These are phyloP conservation scores for Drosophila bocqueti DNA, from an alignment of 1,140 invertebrate genomes.

Conservation along the genomic window DNA sequence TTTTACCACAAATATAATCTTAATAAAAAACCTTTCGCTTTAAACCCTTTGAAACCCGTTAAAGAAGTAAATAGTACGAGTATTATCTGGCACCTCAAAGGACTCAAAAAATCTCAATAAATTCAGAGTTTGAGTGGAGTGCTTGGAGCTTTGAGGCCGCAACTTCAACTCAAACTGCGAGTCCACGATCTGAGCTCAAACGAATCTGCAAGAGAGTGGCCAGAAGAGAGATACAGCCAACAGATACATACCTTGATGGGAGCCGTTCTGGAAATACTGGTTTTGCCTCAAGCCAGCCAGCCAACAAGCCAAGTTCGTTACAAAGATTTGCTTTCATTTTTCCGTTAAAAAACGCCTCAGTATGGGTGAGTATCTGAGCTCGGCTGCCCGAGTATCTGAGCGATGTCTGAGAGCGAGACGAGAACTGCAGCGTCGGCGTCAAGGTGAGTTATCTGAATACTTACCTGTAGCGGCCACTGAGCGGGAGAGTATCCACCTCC, in stretches of 20 bases:
- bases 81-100: too few species aligned
- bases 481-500: slow-evolving; percentile 4
- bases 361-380: slow-evolving; percentile 29
- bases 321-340: slow-evolving; percentile 84
- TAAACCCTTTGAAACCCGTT: too few species aligned
- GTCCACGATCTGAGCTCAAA: slow-evolving; percentile 3
- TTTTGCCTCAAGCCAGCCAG: slow-evolving; percentile 56
- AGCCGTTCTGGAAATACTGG: slow-evolving; percentile 71
- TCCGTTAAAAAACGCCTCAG: slow-evolving; percentile 62
- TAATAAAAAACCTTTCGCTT: too few species aligned
- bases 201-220: slow-evolving; percentile 48
- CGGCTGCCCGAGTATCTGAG: slow-evolving; percentile 11
- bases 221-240: slow-evolving; percentile 33
- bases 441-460: slow-evolving; percentile 36
- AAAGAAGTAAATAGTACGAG: too few species aligned
- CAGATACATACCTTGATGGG: slow-evolving; percentile 67
- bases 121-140: background rate
- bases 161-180: slow-evolving; percentile 28
- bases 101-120: background rate
- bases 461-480: slow-evolving; percentile 25
- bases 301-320: slow-evolving; percentile 64
- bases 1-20: too few species aligned
- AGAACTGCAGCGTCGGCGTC: slow-evolving; percentile 32
- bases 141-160: background rate
- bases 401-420: background rate